Base-by-base conservation (phyloP, 2,113 vertebrate species). In the Notothenia coriiceps region DNA sequence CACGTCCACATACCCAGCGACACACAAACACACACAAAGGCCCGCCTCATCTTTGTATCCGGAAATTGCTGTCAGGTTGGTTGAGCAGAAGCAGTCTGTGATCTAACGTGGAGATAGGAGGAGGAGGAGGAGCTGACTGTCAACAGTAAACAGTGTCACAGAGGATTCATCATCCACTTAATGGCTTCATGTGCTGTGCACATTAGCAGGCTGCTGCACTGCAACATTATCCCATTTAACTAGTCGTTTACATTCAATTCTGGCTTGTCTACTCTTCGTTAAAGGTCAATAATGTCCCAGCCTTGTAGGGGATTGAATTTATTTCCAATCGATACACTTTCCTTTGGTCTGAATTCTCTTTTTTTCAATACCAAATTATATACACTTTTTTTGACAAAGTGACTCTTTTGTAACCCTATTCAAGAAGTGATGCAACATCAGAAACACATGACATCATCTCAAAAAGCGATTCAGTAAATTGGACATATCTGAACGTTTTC, bases 11-110 rank as follows among this genome's bases (percentile, higher is more conserved):
- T 44, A 22, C 47, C 43, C 55, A 55, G 40, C 80, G 54, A 20
- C 14, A 25, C 52, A 52, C 67, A 40, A 52, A 52, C 25, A 66
- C 43, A 10, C 66, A 72, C 55, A 61, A 12, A 65, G 2, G 40
- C 65, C 72, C 13, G 20, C 70, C 82, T 76, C 43, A 20, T 82
- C 51, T 80, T 51, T 80, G 81, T 73, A 22, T 80, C 76, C 47
- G 84, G 86, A 88, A 86, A 83, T 83, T 87, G 75, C 85, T 68
- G 82, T 87, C 82, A 51, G 87, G 56, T 51, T 13, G 43, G 67
- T 67, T 71, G 78, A 80, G 80, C 46, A 1, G 25, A 69, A 70
- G 71, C 68, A 35, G 77, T 17, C 20, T 65, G 84, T 71, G 80
- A 77, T 82, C 62, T 68, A 65, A 65, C 35, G 1, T 78, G 44